These are phyloP conservation scores for Procambarus clarkii DNA, from an alignment of 1,140 invertebrate genomes.

Conservation along the genomic window DNA sequence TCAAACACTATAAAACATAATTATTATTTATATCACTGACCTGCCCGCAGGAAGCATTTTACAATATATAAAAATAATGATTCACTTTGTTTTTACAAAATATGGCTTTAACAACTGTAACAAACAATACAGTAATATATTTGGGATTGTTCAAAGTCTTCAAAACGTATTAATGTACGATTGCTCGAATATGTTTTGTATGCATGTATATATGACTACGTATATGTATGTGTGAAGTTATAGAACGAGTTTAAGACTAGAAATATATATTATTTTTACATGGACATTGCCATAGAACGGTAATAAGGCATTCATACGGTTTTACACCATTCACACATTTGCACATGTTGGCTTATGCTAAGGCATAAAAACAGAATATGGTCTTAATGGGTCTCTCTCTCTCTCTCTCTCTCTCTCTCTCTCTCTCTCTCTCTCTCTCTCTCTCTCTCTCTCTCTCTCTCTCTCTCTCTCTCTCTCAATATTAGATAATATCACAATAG, in stretches of 20 bases:
- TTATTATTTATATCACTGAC: constrained; percentile 4
- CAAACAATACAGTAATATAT: background rate
- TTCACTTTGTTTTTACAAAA: background rate
- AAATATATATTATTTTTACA: too few relatives aligned
- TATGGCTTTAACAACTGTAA: background rate
- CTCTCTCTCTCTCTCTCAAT: background rate
- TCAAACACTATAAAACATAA: too few relatives aligned
- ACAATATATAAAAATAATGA: background rate
- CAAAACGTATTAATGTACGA: too few relatives aligned
- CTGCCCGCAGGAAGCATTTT: background rate
- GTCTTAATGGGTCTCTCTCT: background rate
- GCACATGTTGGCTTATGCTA: too few relatives aligned
- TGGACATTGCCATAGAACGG: too few relatives aligned
- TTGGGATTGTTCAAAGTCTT: too few relatives aligned
- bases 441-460: background rate
- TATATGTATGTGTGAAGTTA: background rate
- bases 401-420: constrained; percentile 9
- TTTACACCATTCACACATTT: too few relatives aligned
- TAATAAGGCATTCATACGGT: too few relatives aligned
- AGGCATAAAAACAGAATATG: background rate
- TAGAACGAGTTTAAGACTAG: too few relatives aligned
- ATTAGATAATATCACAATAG: background rate
- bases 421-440: constrained; percentile 9
- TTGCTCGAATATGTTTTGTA: background rate
- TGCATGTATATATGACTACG: background rate